Evolutionary conservation across 2,888 invertebrate species (phyloP).

Genomic region (Ochlodes sylvanus): DNA sequence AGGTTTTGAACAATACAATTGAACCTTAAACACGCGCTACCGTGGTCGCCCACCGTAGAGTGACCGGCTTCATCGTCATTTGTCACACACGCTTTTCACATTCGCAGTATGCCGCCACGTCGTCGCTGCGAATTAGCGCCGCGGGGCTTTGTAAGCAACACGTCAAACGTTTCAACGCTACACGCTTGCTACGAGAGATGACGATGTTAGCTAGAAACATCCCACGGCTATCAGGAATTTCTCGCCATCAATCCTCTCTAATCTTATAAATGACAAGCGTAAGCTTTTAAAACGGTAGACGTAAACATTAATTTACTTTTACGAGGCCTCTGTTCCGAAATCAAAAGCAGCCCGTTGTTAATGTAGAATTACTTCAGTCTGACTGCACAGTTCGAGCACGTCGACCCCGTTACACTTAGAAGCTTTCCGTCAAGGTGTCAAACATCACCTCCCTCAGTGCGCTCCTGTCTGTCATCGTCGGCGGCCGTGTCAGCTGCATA

Average conservation of each 20-base stretch:
- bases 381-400: conserved; percentile 44
- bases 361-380: conserved; percentile 44
- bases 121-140: conserved; percentile 13
- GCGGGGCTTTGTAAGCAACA: conserved; percentile 30
- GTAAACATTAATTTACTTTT: background rate
- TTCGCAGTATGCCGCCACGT: conserved; percentile 42
- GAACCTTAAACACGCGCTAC: too few species aligned
- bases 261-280: background rate
- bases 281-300: background rate
- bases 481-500: conserved; percentile 56
- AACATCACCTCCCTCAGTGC: conserved; percentile 65
- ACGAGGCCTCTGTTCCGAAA: conserved; percentile 14
- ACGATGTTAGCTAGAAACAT: background rate
- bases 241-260: conserved; percentile 3
- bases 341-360: conserved; percentile 24
- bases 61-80: conserved; percentile 53
- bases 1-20: too few species aligned
- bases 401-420: conserved; percentile 67
- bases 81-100: conserved; percentile 59
- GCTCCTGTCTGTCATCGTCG: conserved; percentile 64
- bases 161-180: conserved; percentile 34
- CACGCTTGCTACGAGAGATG: conserved; percentile 11
- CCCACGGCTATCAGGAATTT: conserved; percentile 26
- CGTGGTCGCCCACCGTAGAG: background rate
- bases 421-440: conserved; percentile 67